Conservation (phyloP, 2,888 invertebrate genomes). For the Pristionchus arcanus region DNA sequence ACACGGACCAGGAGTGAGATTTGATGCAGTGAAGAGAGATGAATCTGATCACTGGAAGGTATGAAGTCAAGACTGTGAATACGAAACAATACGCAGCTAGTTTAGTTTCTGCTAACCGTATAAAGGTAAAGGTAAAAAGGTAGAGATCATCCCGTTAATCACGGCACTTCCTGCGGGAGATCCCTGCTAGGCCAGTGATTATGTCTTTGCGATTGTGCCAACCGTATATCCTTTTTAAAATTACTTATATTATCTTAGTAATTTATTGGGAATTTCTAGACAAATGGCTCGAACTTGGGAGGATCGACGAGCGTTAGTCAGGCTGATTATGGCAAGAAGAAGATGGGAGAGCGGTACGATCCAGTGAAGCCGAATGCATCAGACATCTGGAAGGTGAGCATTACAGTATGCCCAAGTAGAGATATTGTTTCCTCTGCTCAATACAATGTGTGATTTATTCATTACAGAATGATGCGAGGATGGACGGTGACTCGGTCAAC, state of each 20-base stretch:
- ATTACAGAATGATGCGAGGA: conserved; percentile 22
- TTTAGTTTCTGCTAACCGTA: no score
- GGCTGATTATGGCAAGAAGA: conserved; percentile 60
- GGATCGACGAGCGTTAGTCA: conserved; percentile 58
- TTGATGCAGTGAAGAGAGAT: conserved; percentile 57
- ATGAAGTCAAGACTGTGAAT: no score
- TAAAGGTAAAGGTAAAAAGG: no score
- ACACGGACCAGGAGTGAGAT: conserved; percentile 63
- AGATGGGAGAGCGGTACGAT: conserved; percentile 59
- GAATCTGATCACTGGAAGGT: conserved; percentile 61
- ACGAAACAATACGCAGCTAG: no score
- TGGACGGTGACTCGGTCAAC: conserved; percentile 32
- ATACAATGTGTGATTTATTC: background rate
- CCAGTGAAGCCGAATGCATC: conserved; percentile 41
- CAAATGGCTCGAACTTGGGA: conserved; percentile 55
- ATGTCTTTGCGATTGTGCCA: no score
- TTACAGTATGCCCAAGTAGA: no score
- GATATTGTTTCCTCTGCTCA: background rate
- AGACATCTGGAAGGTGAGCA: conserved; percentile 60
- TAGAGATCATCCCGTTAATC: no score
- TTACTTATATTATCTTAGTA: no score
- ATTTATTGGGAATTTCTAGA: background rate
- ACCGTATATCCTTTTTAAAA: no score
- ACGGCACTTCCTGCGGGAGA: no score
- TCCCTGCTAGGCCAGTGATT: no score